phyloP scores from a whole-genome alignment of 2,888 invertebrate species.

The Spialia ferax region DNA sequence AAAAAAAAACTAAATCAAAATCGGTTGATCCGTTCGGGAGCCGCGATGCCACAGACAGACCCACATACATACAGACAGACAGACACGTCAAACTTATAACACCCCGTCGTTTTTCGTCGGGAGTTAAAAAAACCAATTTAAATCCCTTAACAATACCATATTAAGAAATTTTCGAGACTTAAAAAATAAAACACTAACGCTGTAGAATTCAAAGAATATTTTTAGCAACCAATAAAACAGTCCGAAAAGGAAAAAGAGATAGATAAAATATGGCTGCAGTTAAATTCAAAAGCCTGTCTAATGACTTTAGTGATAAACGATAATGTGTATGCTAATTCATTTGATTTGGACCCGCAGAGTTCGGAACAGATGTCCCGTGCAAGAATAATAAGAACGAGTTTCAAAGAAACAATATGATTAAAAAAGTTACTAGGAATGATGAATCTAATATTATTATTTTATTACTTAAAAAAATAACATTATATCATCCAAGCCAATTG shows the following conservation, averaged over 20 bases:
- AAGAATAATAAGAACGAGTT: conserved; percentile 1
- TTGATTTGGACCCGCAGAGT: neutral
- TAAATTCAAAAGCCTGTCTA: conserved; percentile 7
- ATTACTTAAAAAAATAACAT: too few species aligned
- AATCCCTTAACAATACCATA: too few species aligned
- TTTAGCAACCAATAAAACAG: neutral
- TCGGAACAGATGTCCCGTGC: neutral
- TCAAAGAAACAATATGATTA: neutral
- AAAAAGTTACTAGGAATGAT: neutral
- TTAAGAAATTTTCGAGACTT: too few species aligned
- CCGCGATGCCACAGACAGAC: too few species aligned
- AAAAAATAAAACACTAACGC: too few species aligned
- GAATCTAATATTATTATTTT: neutral
- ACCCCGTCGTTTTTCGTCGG: too few species aligned
- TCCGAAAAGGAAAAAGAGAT: conserved; percentile 3
- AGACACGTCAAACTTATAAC: too few species aligned
- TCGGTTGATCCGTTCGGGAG: too few species aligned
- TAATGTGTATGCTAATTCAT: conserved; percentile 4
- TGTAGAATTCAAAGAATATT: neutral
- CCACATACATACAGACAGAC: too few species aligned
- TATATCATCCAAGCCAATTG: too few species aligned
- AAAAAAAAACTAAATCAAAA: too few species aligned
- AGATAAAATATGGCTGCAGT: conserved; percentile 6
- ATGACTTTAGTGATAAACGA: conserved; percentile 15
- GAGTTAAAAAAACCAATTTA: too few species aligned